Evolutionary conservation across 2,797 vertebrate genomes (phyloP), one percentile per base, ranked within the genome.

Genomic region (Tachyglossus aculeatus): DNA sequence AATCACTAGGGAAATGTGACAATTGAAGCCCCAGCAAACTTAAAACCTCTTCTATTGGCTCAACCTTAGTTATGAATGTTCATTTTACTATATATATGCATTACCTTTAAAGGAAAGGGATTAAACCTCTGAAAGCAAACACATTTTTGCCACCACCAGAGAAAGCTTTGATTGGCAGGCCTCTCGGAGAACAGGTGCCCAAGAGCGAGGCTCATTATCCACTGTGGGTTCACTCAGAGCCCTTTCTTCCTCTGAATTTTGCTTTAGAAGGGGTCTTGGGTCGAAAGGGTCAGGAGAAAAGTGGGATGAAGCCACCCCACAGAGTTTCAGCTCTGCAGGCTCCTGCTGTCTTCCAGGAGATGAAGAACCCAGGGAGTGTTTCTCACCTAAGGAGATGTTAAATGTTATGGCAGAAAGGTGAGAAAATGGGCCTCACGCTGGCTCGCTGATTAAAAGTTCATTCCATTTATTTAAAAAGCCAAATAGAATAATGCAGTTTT

Each of bases 401-500:
- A 57, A 81, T 60, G 66, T 32, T 78, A 75, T 57, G 67, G 53
- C 54, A 29, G 68, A 71, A 53, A 65, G 34, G 54, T 70, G 21
- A 62, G 50, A 63, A 71, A 74, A 81, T 31, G 61, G 61, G 67
- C 55, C 74, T 79, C 64, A 15, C 47, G 55, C 47, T 73, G 76
- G 29, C 74, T 80, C 81, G 53, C 73, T 82, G 84, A 82, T 91
- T 87, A 84, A 84, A 88, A 85, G 89, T 88, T 71, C 58, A 63
- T 86, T 67, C 52, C 64, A 60, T 40, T 67, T 78, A 81, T 80
- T 69, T 74, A 40, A 65, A 71, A 62, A 64, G 60, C 62, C 57
- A 82, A 82, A 82, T 57, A 65, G 57, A 84, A 78, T 74, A 4
- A 5, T 36, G 6, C 24, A n/a, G 29, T 76, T 84, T 77, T 21